A percentile compares a stretch with the other conserved stretches of the same genome.
Evolutionary conservation across 2,888 invertebrate species (phyloP).

Genomic region (Noctua janthina): DNA sequence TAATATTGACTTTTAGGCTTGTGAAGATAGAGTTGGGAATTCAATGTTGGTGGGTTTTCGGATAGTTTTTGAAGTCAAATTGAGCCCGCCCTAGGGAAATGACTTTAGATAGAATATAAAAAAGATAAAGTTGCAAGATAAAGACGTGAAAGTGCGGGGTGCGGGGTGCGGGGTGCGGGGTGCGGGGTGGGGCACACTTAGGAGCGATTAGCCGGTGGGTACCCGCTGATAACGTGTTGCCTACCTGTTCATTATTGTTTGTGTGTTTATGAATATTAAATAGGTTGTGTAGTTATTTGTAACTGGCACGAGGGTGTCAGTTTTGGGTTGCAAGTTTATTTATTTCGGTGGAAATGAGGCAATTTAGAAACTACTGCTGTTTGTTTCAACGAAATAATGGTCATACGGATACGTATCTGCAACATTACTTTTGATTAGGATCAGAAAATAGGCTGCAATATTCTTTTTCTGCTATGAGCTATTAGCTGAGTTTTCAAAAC

Average conservation of each 20-base stretch:
- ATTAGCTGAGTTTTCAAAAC: not conserved
- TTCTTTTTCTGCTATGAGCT: not conserved
- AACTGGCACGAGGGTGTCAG: slow-evolving; percentile 25
- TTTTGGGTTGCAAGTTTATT: not conserved
- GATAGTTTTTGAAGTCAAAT: slow-evolving; percentile 45
- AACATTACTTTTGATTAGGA: not conserved
- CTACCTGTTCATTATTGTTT: slow-evolving; percentile 59
- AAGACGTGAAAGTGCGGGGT: slow-evolving; percentile 67
- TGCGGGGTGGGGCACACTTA: slow-evolving; percentile 61
- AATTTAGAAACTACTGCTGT: slow-evolving; percentile 8
- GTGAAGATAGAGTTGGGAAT: slow-evolving; percentile 32
- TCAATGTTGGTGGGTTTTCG: slow-evolving; percentile 12
- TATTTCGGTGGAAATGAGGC: slow-evolving; percentile 28
- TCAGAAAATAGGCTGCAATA: not conserved
- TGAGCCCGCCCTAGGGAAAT: slow-evolving; percentile 70
- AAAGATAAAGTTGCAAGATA: slow-evolving; percentile 68
- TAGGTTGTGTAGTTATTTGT: slow-evolving; percentile 45
- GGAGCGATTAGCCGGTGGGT: slow-evolving; percentile 31
- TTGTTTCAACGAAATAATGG: not conserved
- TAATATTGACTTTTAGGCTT: slow-evolving; percentile 22
- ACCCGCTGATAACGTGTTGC: slow-evolving; percentile 52
- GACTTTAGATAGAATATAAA: slow-evolving; percentile 65
- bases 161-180: slow-evolving; percentile 55
- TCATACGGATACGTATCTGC: not conserved
- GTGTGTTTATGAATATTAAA: slow-evolving; percentile 62